Conservation (phyloP, 2,888 invertebrate species). For the Zaprionus lineosus region DNA sequence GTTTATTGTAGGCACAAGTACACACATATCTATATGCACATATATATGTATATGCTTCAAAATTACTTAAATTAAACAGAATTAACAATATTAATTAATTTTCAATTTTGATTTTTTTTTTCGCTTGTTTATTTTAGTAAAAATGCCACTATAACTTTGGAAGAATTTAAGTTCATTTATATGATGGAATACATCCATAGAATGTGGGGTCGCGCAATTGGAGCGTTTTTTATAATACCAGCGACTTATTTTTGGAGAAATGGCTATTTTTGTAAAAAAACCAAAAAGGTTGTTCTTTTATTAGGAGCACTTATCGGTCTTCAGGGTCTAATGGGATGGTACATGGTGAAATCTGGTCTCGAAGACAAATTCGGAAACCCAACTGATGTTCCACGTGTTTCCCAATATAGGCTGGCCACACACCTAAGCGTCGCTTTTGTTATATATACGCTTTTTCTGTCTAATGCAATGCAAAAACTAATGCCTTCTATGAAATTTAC, state of each 20-base stretch:
- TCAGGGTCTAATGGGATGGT: constrained; percentile 99
- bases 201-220: constrained; percentile 97
- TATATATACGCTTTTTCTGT: constrained; percentile 93
- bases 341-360: constrained; percentile 99
- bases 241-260: constrained; percentile 93
- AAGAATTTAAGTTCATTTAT: constrained; percentile 98
- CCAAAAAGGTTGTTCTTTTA: constrained; percentile 89
- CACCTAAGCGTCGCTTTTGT: constrained; percentile 96
- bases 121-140: constrained; percentile 88
- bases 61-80: no score
- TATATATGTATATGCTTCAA: no score
- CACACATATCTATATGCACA: no score
- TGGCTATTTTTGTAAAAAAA: constrained; percentile 88
- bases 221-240: constrained; percentile 92
- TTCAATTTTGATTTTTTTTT: no score
- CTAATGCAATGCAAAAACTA: constrained; percentile 89
- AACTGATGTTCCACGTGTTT: constrained; percentile 94
- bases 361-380: constrained; percentile 92
- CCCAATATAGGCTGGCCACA: constrained; percentile 96
- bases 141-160: constrained; percentile 92
- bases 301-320: constrained; percentile 91
- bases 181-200: constrained; percentile 98
- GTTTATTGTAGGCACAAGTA: no score
- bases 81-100: no score
- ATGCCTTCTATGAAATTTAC: constrained; percentile 84